A percentile compares a stretch with the other conserved stretches of the same genome.
Conservation (phyloP, 2,888 invertebrate genomes). For the Timema cristinae region DNA sequence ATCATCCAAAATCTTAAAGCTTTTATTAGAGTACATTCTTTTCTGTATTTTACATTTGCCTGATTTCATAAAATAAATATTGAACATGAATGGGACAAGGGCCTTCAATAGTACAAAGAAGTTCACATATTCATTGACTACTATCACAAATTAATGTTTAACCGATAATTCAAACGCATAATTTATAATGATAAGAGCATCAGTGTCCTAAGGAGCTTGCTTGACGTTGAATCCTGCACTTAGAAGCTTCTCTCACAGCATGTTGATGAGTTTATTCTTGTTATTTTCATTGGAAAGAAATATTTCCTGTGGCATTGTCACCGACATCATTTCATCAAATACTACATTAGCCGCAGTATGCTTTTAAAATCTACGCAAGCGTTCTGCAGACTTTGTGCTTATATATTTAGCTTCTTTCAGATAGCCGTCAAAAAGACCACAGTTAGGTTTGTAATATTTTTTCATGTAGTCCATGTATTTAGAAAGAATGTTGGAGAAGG, state of each 20-base stretch:
- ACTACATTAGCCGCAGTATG: background rate
- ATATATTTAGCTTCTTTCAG: background rate
- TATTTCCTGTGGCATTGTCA: background rate
- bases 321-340: background rate
- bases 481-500: background rate
- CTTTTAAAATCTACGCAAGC: background rate
- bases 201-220: background rate
- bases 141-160: background rate
- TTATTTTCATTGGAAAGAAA: background rate
- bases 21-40: background rate
- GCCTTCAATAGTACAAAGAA: background rate
- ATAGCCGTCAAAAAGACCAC: background rate
- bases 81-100: background rate
- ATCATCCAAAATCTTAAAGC: background rate
- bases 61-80: background rate
- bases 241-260: background rate
- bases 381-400: background rate
- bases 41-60: background rate
- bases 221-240: too few species aligned
- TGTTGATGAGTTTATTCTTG: background rate
- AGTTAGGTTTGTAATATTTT: background rate
- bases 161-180: background rate
- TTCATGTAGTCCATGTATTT: slow-evolving; percentile 1
- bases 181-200: slow-evolving; percentile 2
- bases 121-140: background rate